Base-by-base conservation (phyloP, 1,140 invertebrate genomes). In the Sarcophaga bullata region DNA sequence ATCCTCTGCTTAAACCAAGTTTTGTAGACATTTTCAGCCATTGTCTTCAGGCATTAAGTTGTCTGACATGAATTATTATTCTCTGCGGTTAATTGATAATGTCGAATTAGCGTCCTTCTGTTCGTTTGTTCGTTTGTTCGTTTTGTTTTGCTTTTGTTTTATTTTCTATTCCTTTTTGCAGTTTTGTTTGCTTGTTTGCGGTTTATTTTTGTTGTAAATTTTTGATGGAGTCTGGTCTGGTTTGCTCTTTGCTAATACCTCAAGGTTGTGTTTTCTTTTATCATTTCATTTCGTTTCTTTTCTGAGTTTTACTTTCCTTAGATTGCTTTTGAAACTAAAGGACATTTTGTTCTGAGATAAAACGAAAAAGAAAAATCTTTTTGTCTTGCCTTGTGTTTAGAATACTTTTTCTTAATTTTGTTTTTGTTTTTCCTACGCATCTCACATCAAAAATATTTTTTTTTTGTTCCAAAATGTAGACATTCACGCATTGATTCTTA, bases 51-150 rank as follows among this genome's bases (percentile, higher is more conserved):
- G 73, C 73, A 47, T 75, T 75, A 75, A 47, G 73, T 75, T 75
- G 73, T 75, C 73, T 48, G 46, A 75, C 73, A 75, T 75, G 73
- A 75, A 75, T 75, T 75, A 75, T 75, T 75, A 75, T 75, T 75
- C 73, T 46, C 73, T 75, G 73, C 46, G 73, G 73, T 75, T 75
- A 75, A 75, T 75, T 75, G 73, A 75, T 75, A 47, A 75, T 75
- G 73, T 75, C 73, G 73, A 75, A 75, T 75, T 75, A 47, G 73
- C 73, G 46, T 75, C 46, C 73, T 75, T 68, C 19, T 58, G 11
- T 58, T 58, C 15, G 7, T 58, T 15, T 37, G 25, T 37, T 37
- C 25, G 25, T 58, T 58, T 58, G 13, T 58, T n/a, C n/a, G 2
- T 58, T 58, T 13, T 58, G 54, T 58, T 58, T 58, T 58, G 1